These are phyloP conservation scores for Edolisoma coerulescens DNA, from an alignment of 2,113 vertebrate species.

Conservation along the genomic window DNA sequence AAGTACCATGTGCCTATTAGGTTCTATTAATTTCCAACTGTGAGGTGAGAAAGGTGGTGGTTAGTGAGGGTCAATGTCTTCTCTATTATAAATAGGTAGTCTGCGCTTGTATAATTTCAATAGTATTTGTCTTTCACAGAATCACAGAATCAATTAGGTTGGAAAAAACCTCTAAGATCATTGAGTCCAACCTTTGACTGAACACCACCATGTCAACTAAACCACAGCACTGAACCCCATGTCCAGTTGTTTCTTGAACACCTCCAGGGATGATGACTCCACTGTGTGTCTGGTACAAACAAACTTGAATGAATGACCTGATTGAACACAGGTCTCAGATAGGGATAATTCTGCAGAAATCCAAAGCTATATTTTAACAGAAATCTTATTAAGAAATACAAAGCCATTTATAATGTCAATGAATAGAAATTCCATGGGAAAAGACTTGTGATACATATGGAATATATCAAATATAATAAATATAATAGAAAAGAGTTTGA, in stretches of 20 bases:
- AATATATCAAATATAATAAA: background rate
- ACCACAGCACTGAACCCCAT: background rate
- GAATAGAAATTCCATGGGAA: background rate
- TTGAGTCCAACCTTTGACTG: background rate
- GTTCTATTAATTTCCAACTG: background rate
- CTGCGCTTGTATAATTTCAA: background rate
- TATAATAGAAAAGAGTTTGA: background rate
- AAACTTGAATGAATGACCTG: background rate
- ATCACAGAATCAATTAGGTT: background rate
- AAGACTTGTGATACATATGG: background rate
- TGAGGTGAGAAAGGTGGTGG: background rate
- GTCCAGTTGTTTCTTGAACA: background rate
- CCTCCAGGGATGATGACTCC: background rate
- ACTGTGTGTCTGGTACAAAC: background rate
- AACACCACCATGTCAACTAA: background rate
- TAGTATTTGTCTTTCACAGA: background rate
- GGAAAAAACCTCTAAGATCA: background rate
- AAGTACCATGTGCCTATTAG: background rate
- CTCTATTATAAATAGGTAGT: background rate
- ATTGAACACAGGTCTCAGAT: background rate
- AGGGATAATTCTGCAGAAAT: background rate
- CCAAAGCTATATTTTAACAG: background rate
- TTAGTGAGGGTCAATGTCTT: background rate
- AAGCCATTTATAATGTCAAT: background rate
- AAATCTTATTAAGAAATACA: background rate